A percentile compares a stretch with the other conserved stretches of the same genome.
Conservation (phyloP, 2,888 invertebrate species). For the Corbicula japonica region DNA sequence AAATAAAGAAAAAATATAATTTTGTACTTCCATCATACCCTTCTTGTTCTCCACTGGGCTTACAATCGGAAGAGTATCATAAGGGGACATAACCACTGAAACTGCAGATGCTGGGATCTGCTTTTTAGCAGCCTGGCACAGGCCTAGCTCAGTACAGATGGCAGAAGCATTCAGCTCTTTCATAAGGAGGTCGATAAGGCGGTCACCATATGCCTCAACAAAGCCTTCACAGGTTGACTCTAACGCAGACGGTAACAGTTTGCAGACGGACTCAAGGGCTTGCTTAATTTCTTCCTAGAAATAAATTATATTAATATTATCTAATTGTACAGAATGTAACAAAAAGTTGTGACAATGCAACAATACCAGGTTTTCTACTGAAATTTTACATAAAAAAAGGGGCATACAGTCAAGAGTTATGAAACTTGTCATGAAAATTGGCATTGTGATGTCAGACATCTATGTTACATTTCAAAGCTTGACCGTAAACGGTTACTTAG, state of each 20-base stretch:
- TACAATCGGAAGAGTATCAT: slow-evolving; percentile 41
- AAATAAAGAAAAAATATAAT: neutral
- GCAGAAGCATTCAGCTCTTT: slow-evolving; percentile 77
- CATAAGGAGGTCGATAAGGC: slow-evolving; percentile 76
- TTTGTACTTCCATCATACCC: neutral
- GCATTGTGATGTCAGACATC: too few relatives aligned
- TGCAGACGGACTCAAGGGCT: slow-evolving; percentile 15
- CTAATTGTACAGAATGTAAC: too few relatives aligned
- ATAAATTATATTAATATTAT: too few relatives aligned
- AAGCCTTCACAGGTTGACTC: slow-evolving; percentile 55
- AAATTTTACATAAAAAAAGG: too few relatives aligned
- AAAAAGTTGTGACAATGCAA: too few relatives aligned
- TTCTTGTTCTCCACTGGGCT: slow-evolving; percentile 1
- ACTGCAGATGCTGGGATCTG: slow-evolving; percentile 6
- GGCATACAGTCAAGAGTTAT: too few relatives aligned
- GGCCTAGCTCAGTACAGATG: slow-evolving; percentile 77
- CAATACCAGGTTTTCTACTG: too few relatives aligned
- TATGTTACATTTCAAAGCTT: too few relatives aligned
- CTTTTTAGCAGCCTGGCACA: slow-evolving; percentile 71
- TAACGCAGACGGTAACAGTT: neutral
- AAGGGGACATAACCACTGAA: slow-evolving; percentile 41
- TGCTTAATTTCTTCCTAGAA: slow-evolving; percentile 23
- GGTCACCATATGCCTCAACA: slow-evolving; percentile 70
- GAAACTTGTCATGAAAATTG: too few relatives aligned
- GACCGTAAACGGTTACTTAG: too few relatives aligned